Evolutionary conservation across 2,113 vertebrate genomes (phyloP).

Genomic region (Callospermophilus lateralis): DNA sequence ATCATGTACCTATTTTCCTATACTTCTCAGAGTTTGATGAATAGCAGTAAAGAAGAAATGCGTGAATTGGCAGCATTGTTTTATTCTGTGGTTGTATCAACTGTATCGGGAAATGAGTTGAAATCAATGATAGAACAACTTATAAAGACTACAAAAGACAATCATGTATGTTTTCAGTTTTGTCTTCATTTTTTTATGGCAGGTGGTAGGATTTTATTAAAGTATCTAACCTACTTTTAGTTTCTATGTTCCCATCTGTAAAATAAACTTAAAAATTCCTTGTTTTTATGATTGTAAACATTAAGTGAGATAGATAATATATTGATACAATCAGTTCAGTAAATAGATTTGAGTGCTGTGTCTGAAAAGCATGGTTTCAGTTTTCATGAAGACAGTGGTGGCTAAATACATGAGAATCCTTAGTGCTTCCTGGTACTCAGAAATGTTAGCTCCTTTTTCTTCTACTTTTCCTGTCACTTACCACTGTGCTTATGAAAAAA

Average conservation of each 20-base stretch:
- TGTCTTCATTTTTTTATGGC: background rate
- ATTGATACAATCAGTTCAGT: conserved; percentile 3
- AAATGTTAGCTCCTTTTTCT: background rate
- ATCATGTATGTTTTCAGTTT: conserved; percentile 89
- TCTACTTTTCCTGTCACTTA: background rate
- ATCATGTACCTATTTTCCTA: conserved; percentile 17
- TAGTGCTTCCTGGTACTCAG: background rate
- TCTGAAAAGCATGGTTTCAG: background rate
- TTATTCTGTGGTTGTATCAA: conserved; percentile 95
- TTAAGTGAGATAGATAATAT: background rate
- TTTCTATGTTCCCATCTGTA: conserved; percentile 21
- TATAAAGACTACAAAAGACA: conserved; percentile 96
- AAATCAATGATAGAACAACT: conserved; percentile 93
- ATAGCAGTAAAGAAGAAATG: conserved; percentile 98
- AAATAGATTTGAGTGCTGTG: background rate
- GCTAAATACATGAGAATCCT: background rate
- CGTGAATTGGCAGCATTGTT: conserved; percentile 96
- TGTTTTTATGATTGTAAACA: background rate
- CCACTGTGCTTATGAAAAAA: background rate
- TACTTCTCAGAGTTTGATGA: conserved; percentile 94
- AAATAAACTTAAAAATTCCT: background rate
- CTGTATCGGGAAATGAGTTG: conserved; percentile 95
- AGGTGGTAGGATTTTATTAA: background rate
- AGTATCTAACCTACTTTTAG: background rate
- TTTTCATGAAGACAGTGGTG: background rate